Conservation (phyloP, 1,140 invertebrate species). For the Cotesia chilonis region DNA sequence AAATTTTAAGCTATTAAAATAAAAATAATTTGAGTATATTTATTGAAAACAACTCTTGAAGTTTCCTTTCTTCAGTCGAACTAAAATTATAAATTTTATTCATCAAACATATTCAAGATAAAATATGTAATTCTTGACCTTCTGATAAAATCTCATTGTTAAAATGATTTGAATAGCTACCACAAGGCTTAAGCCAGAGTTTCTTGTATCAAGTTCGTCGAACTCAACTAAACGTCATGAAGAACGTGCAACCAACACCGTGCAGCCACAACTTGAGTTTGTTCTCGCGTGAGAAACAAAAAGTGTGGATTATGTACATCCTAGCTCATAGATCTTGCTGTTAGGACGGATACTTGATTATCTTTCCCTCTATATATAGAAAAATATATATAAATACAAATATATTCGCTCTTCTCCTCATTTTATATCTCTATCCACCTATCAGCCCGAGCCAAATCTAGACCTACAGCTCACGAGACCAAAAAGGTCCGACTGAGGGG, state of each 20-base stretch:
- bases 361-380: constrained; percentile 17
- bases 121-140: too few relatives aligned
- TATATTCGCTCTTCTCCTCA: too few relatives aligned
- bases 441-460: too few relatives aligned
- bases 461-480: too few relatives aligned
- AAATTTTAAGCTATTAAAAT: too few relatives aligned
- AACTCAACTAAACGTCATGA: constrained; percentile 28
- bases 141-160: too few relatives aligned
- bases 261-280: not conserved
- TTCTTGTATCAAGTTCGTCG: constrained; percentile 8
- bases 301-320: constrained; percentile 25
- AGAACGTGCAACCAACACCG: constrained; percentile 22
- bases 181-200: not conserved
- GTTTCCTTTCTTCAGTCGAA: too few relatives aligned
- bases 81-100: too few relatives aligned
- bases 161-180: not conserved
- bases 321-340: constrained; percentile 48
- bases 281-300: constrained; percentile 34
- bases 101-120: too few relatives aligned
- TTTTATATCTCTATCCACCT: too few relatives aligned
- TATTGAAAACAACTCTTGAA: too few relatives aligned
- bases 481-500: constrained; percentile 31
- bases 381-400: not conserved
- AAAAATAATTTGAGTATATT: too few relatives aligned
- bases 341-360: constrained; percentile 37